Evolutionary conservation across 2,113 vertebrate genomes (phyloP).

Genomic region (Camelus dromedarius): DNA sequence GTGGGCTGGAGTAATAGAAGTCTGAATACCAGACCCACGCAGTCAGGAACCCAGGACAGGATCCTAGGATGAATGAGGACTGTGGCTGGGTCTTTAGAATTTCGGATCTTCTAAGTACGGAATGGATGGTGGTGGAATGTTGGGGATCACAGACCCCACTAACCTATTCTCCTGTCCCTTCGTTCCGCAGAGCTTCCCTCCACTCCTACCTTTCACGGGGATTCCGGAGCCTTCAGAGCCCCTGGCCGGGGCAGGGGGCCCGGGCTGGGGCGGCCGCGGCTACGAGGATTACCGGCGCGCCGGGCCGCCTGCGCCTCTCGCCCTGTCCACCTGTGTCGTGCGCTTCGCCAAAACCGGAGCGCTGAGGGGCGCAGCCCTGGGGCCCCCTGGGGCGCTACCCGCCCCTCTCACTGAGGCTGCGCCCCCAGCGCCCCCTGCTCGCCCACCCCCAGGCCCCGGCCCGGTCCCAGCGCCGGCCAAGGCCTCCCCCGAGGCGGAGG

Average conservation of each 20-base stretch:
- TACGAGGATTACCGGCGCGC: conserved; percentile 95
- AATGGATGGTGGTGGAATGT: neutral
- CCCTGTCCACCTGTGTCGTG: conserved; percentile 78
- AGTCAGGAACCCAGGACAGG: neutral
- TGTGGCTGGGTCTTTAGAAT: neutral
- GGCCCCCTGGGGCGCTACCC: conserved; percentile 42
- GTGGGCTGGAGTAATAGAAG: neutral
- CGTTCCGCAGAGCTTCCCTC: conserved; percentile 84
- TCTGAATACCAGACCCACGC: neutral
- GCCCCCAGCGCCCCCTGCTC: conserved; percentile 64
- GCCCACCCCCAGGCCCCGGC: conserved; percentile 14
- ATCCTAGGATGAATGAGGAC: neutral
- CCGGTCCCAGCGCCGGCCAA: conserved; percentile 54
- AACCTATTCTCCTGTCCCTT: conserved; percentile 49
- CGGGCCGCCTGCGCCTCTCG: conserved; percentile 81
- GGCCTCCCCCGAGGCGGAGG: conserved; percentile 66
- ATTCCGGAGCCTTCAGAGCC: conserved; percentile 89
- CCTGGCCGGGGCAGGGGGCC: conserved; percentile 89
- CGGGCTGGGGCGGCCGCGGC: conserved; percentile 92
- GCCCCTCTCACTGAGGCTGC: conserved; percentile 55
- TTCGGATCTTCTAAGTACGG: neutral
- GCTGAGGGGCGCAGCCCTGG: conserved; percentile 70
- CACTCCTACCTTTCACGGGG: conserved; percentile 89
- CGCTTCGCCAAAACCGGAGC: conserved; percentile 75
- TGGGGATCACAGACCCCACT: neutral